Evolutionary conservation across 2,888 invertebrate genomes (phyloP).

Genomic region (Drosophila meridiana): DNA sequence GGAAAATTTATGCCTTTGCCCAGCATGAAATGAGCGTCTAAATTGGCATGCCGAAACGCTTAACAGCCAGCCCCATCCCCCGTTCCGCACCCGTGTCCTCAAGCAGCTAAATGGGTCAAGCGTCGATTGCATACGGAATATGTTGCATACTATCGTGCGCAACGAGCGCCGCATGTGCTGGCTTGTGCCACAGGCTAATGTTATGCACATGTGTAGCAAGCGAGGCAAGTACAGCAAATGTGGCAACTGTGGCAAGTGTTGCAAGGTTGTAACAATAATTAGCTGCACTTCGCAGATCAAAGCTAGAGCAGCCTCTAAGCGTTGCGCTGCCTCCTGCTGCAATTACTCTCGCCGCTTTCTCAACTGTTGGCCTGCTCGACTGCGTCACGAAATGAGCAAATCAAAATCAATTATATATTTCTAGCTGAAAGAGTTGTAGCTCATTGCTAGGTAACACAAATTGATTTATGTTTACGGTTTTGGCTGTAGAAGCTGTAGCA

Average conservation of each 20-base stretch:
- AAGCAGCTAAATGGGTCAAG: slow-evolving; percentile 49
- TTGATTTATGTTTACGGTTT: slow-evolving; percentile 59
- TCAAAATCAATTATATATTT: slow-evolving; percentile 59
- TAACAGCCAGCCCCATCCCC: neutral
- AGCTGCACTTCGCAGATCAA: slow-evolving; percentile 36
- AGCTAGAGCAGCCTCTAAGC: neutral
- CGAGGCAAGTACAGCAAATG: slow-evolving; percentile 54
- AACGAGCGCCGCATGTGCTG: slow-evolving; percentile 49
- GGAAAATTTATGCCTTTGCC: slow-evolving; percentile 61
- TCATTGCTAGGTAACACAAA: slow-evolving; percentile 50
- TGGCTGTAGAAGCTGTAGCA: slow-evolving; percentile 13
- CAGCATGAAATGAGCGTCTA: slow-evolving; percentile 7
- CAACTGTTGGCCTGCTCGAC: neutral
- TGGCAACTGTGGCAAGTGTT: slow-evolving; percentile 29
- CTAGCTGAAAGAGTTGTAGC: slow-evolving; percentile 48
- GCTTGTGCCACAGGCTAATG: slow-evolving; percentile 54
- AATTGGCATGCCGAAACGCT: slow-evolving; percentile 22
- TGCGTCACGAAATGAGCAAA: neutral
- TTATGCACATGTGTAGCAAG: slow-evolving; percentile 59
- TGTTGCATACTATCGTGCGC: slow-evolving; percentile 31
- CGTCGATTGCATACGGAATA: slow-evolving; percentile 55
- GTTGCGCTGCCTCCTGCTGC: neutral
- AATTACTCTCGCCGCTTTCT: neutral
- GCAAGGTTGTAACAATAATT: slow-evolving; percentile 34
- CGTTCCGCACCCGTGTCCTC: neutral